A percentile compares a stretch with the other conserved stretches of the same genome.
phyloP scores from a whole-genome alignment of 1,140 invertebrate genomes.

The Solenopsis invicta region DNA sequence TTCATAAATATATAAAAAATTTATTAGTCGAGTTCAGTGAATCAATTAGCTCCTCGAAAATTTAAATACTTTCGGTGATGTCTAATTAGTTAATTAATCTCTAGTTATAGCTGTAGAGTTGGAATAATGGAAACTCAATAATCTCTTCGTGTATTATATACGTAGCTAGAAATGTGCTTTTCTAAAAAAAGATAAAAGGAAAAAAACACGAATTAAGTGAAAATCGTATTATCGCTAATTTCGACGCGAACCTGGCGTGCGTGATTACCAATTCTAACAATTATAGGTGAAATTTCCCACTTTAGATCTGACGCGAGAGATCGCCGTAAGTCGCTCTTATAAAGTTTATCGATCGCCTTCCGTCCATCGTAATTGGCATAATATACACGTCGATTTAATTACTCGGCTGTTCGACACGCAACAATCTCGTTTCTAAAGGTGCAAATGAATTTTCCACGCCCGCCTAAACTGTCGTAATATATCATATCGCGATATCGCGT shows the following conservation, averaged over 20 bases:
- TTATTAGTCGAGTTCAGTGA: neutral
- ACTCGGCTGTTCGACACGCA: neutral
- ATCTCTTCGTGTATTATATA: neutral
- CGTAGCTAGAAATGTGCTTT: neutral
- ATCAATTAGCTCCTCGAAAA: neutral
- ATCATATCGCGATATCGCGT: constrained; percentile 11
- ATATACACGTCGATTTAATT: constrained; percentile 4
- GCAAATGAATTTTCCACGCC: neutral
- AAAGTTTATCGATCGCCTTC: neutral
- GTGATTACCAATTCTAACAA: neutral
- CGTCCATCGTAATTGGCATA: neutral
- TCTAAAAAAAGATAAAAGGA: neutral
- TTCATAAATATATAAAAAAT: constrained; percentile 30
- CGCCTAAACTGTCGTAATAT: constrained; percentile 24
- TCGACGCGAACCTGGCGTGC: neutral
- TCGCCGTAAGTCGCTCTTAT: neutral
- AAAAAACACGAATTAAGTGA: constrained; percentile 15
- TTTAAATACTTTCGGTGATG: neutral
- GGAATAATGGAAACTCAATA: no score
- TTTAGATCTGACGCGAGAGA: neutral
- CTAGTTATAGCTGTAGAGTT: neutral
- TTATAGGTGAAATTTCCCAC: constrained; percentile 19
- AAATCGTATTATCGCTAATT: neutral
- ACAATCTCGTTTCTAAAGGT: neutral
- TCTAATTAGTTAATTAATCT: constrained; percentile 1